Percentiles rank a stretch among this genome's conserved stretches.
Conservation (phyloP, 2,113 vertebrate species). For the Oxyruncus cristatus region DNA sequence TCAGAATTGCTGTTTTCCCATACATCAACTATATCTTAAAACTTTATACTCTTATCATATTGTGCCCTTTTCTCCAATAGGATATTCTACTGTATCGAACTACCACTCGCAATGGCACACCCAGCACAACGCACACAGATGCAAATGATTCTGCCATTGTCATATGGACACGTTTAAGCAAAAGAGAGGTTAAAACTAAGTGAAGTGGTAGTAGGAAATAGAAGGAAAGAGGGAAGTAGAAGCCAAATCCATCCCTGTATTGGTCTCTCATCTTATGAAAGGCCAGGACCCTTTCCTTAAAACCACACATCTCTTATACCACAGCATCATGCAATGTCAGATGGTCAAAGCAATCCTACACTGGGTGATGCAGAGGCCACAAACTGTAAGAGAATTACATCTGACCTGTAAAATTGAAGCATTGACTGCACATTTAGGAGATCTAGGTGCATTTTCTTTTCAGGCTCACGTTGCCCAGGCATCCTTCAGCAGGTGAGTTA, state of each 20-base stretch:
- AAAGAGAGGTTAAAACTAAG: neutral
- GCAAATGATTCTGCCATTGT: neutral
- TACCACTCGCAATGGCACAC: neutral
- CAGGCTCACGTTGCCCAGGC: neutral
- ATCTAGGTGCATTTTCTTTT: neutral
- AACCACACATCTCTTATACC: neutral
- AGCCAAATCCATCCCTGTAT: neutral
- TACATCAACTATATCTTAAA: neutral
- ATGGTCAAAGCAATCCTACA: neutral
- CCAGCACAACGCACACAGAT: neutral
- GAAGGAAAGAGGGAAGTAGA: neutral
- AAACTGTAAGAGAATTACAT: neutral
- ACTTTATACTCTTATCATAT: neutral
- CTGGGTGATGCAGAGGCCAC: neutral
- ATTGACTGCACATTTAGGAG: neutral
- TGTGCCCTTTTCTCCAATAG: neutral
- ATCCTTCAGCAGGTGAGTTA: neutral
- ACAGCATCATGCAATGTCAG: neutral
- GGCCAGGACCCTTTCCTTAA: neutral
- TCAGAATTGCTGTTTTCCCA: neutral
- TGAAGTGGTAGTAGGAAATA: neutral
- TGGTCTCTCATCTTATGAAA: neutral
- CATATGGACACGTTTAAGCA: neutral
- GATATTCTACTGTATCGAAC: neutral
- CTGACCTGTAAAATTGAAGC: neutral